Base-by-base conservation (phyloP, 2,113 vertebrate genomes). In the Plestiodon gilberti region DNA sequence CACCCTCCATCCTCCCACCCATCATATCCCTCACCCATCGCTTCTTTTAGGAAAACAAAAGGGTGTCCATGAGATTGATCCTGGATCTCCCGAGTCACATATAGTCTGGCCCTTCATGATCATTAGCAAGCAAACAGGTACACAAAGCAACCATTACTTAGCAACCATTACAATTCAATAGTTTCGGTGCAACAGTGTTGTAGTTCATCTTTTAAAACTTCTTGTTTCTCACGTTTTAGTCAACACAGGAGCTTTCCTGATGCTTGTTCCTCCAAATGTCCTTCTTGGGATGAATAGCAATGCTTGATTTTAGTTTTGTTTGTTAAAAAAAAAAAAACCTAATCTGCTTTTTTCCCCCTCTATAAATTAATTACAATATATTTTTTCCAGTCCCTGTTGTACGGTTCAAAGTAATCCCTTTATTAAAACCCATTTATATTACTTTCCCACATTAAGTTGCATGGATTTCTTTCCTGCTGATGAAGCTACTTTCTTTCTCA, bases 351-450 rank as follows among this genome's bases (percentile, higher is more conserved):
- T 84, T 76, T 17, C 59, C 71, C 75, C 23, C 64, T 48, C 43
- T 84, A 81, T 75, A n/a, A 28, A 83, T 67, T 84, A 88, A 85
- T 89, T 40, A 78, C 84, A 79, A 23, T 69, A 79, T 6, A 40
- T 62, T 61, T n/a, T 1, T 23, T 1, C 0, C 9, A 57, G 5
- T 11, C 10, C 38, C 28, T 8, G 17, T 9, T 55, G 10, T 43
- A 4, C 23, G 43, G 73, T 75, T 38, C 70, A 70, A 61, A 48
- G 59, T 59, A 65, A 74, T 67, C 87, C 62, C 84, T 85, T 92
- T 91, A 75, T 90, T 89, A 38, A 1, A 89, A 89, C 7, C 59
- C 77, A 18, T 33, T 90, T 86, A 55, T 2, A 64, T 62, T 78
- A 62, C 35, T 89, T 92, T 83, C 40, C 70, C 67, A 33, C 75